Conservation (phyloP, 2,797 vertebrate species). For the Sparidentex hasta region DNA sequence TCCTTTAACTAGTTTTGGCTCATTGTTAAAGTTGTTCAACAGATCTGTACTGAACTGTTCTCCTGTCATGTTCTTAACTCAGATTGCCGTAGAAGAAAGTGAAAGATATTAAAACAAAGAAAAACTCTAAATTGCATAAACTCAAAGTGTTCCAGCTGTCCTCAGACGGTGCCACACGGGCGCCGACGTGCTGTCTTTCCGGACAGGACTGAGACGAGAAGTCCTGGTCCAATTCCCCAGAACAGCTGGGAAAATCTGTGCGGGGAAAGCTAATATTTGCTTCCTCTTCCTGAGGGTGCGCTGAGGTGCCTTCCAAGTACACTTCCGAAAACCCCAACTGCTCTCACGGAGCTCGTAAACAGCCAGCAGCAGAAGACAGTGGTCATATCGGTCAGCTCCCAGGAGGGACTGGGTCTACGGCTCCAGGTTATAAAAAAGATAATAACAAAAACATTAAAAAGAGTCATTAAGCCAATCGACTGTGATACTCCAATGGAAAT, state of each 20-base stretch:
- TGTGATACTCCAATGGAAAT: neutral
- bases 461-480: neutral
- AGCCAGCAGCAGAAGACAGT: constrained; percentile 8
- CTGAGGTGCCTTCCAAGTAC: constrained; percentile 29
- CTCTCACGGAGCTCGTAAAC: constrained; percentile 31
- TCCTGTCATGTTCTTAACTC: neutral
- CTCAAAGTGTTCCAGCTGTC: neutral
- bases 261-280: constrained; percentile 50
- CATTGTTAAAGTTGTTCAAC: neutral
- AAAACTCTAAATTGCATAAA: neutral
- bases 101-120: neutral
- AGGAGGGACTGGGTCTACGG: constrained; percentile 10
- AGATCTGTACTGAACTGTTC: neutral
- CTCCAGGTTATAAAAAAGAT: constrained; percentile 22
- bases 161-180: neutral
- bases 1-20: too few species aligned
- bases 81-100: neutral
- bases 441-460: constrained; percentile 6
- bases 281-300: constrained; percentile 24
- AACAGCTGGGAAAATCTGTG: constrained; percentile 54
- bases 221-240: constrained; percentile 7
- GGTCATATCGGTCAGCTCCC: constrained; percentile 34
- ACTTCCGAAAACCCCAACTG: constrained; percentile 14
- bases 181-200: constrained; percentile 17
- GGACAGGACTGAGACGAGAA: constrained; percentile 6